phyloP scores from a whole-genome alignment of 2,797 vertebrate species.

The Enteromius thamalakanensis region DNA sequence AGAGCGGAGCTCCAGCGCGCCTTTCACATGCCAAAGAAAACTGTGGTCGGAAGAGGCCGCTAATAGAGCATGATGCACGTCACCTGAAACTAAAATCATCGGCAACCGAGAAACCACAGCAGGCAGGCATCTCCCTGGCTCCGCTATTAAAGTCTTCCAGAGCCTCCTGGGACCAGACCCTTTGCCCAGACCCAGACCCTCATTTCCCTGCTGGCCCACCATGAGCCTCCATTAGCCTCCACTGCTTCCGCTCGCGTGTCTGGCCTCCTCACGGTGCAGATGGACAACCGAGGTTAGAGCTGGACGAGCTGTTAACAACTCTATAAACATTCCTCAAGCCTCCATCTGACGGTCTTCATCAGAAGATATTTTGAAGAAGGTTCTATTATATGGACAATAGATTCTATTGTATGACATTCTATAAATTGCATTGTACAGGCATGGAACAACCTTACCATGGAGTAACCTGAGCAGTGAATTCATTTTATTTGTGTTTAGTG shows the following conservation, averaged over 20 bases:
- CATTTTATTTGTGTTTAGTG: not conserved
- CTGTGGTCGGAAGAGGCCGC: constrained; percentile 87
- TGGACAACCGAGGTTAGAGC: constrained; percentile 67
- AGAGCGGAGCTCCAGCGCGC: constrained; percentile 73
- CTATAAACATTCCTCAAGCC: constrained; percentile 4
- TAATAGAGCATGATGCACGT: constrained; percentile 89
- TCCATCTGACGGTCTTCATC: not conserved
- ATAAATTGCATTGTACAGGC: not conserved
- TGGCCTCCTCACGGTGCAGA: constrained; percentile 62
- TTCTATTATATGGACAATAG: not conserved
- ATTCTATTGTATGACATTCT: not conserved
- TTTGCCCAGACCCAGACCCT: constrained; percentile 49
- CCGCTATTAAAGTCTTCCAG: constrained; percentile 54
- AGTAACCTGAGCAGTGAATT: not conserved
- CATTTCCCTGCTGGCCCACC: constrained; percentile 5
- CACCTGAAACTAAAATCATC: constrained; percentile 89
- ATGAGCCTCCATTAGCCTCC: constrained; percentile 68
- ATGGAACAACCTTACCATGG: not conserved
- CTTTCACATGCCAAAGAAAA: constrained; percentile 82
- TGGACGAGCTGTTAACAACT: constrained; percentile 73
- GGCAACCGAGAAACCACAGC: constrained; percentile 82
- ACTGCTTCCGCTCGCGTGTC: constrained; percentile 74
- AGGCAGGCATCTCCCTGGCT: constrained; percentile 67
- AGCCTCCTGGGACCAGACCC: constrained; percentile 56
- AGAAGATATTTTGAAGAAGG: not conserved